phyloP scores from a whole-genome alignment of 2,888 invertebrate genomes.

The Panzeria rudis region DNA sequence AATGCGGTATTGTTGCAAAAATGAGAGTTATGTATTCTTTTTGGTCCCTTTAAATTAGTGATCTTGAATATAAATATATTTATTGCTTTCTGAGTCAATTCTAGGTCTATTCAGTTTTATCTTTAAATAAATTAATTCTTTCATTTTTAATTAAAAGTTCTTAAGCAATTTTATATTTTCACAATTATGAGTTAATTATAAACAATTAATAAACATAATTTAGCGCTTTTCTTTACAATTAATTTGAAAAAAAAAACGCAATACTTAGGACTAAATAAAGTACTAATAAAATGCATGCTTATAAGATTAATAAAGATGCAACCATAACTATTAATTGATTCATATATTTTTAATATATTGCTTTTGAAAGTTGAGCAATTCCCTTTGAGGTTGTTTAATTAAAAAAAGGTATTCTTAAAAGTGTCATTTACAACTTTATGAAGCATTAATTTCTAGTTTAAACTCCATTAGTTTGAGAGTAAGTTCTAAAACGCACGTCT shows the following conservation, averaged over 20 bases:
- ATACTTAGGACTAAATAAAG: conserved; percentile 12
- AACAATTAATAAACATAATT: conserved; percentile 23
- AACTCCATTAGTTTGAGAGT: too few relatives aligned
- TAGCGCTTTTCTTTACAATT: neutral
- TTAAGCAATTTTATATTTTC: neutral
- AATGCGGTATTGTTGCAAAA: too few relatives aligned
- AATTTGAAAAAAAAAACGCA: neutral
- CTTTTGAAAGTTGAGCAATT: conserved; percentile 8
- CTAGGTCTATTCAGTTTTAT: neutral
- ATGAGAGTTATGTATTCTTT: too few relatives aligned
- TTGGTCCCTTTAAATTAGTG: too few relatives aligned
- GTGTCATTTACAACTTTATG: neutral
- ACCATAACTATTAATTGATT: conserved; percentile 16
- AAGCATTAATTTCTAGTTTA: too few relatives aligned
- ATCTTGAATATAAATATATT: too few relatives aligned
- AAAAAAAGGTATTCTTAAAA: neutral
- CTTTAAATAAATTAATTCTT: conserved; percentile 9
- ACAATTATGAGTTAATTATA: neutral
- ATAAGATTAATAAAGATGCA: conserved; percentile 24
- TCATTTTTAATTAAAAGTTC: neutral
- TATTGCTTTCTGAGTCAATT: too few relatives aligned
- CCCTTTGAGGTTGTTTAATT: neutral
- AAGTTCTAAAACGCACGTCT: too few relatives aligned
- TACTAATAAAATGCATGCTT: conserved; percentile 28
- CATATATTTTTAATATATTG: conserved; percentile 2